phyloP scores from a whole-genome alignment of 2,888 invertebrate genomes.

The Agriopis marginaria region DNA sequence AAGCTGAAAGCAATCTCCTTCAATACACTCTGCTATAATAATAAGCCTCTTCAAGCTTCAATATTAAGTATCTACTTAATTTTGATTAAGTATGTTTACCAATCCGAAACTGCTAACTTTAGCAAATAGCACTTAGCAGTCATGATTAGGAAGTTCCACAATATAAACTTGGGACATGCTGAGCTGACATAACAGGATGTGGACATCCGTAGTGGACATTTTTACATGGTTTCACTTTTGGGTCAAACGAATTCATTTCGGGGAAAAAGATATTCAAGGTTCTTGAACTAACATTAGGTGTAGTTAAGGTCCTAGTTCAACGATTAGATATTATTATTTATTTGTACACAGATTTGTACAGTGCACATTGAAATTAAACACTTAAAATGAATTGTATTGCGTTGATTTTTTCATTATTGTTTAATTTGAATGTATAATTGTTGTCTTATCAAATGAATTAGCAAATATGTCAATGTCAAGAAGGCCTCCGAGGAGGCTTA shows the following conservation, averaged over 20 bases:
- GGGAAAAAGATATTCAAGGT: slow-evolving; percentile 13
- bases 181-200: slow-evolving; percentile 23
- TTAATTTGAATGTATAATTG: too few species aligned
- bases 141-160: slow-evolving; percentile 13
- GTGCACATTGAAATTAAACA: too few species aligned
- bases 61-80: slow-evolving; percentile 12
- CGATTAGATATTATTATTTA: too few species aligned
- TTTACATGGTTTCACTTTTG: slow-evolving; percentile 15
- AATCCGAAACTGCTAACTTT: slow-evolving; percentile 6
- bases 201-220: slow-evolving; percentile 1
- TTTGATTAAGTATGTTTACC: slow-evolving; percentile 18
- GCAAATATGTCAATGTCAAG: too few species aligned
- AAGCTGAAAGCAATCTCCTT: not conserved
- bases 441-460: too few species aligned
- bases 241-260: slow-evolving; percentile 8
- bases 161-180: not conserved
- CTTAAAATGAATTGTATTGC: too few species aligned
- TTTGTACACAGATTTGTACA: too few species aligned
- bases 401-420: too few species aligned
- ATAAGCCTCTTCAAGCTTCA: not conserved
- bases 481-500: too few species aligned
- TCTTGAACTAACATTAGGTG: not conserved
- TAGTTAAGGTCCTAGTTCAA: not conserved
- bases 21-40: not conserved
- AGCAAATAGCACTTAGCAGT: slow-evolving; percentile 18